Evolutionary conservation across 1,140 invertebrate genomes (phyloP), one percentile per base, ranked within the genome.

Genomic region (Aphaenogaster floridana): DNA sequence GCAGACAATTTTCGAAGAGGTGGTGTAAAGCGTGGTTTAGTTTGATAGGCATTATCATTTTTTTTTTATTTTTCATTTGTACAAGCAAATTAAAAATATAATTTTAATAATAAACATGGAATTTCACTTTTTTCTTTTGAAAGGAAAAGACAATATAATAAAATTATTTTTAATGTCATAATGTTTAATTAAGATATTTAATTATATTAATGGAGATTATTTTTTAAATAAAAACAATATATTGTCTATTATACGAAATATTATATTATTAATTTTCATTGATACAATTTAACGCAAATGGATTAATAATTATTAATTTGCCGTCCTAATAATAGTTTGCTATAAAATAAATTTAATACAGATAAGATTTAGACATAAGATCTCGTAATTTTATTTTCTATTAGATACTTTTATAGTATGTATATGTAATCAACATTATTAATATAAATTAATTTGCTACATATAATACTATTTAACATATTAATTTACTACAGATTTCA

Each of bases 1-100:
- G 15, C 13, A 57, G 13, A 3, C 36, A 76, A 57, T 76, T 57
- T 76, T 76, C n/a, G n/a, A 28, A 71, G 68, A 57, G 34, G 39
- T 39, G 6, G 39, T 39, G 6, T 39, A 74, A 74, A 74, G 36
- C 7, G 36, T 57, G 34, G n/a, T 76, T 21, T 21, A 54, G 11
- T 52, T 76, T 59, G 1, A 42, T 39, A 39, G 34, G 17, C 34
- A 21, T 21, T 76, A 6, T 42, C n/a, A 76, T 59, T 76, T 57
- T 42, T 28, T 39, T 21, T 21, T 11, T n/a, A 21, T 17, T 76
- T 59, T 76, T 11, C 8, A 28, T 61, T 1, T 39, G 9, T 11
- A 54, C 4, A 1, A 59, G 17, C 9, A 36, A 42, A 76, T 76
- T 54, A 57, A 50, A 28, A 76, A 8, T 76, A 13, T 59, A 36